Evolutionary conservation across 1,140 invertebrate species (phyloP), one percentile per base, ranked within the genome.

Genomic region (Capitella teleta): DNA sequence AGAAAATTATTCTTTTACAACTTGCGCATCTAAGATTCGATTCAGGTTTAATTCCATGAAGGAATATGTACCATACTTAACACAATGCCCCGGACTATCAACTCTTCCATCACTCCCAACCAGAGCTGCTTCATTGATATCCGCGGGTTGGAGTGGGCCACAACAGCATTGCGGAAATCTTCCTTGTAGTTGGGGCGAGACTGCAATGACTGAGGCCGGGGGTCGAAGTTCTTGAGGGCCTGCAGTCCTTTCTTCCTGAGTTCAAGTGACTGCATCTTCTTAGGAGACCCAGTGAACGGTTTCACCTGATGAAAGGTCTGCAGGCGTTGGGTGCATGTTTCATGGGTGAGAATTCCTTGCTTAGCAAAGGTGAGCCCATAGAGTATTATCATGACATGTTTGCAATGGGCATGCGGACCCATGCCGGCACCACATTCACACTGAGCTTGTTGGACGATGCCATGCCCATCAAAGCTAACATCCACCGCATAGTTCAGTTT

Each of bases 351-450:
- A 8, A 53, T 49, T 28, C 25, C 42, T 23, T 24, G 25, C 8
- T n/a, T 12, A 53, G 52, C 55, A 32, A 24, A 18, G 21, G 21
- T 19, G 12, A 53, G 47, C 26, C 38, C 54, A 55, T 32, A 58
- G 0, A 60, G 42, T 5, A 52, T 32, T 37, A 37, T 16, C 26
- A 23, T 40, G 30, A 58, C 46, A 52, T 58, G 58, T 40, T 60
- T 60, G 36, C 58, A 60, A 34, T 60, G 58, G 5, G 56, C 56
- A 32, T 28, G 2, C 19, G 58, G 54, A 3, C 56, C 58, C 47
- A 53, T 47, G 6, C 54, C 58, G 12, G 52, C 58, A 40, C n/a
- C 49, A 57, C 58, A 60, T 36, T 60, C 58, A 58, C 58, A 58
- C 44, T 60, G 59, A 5, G 30, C 21, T 38, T 58, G 52, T 5